These are phyloP conservation scores for Mythimna pallens DNA, from an alignment of 2,888 invertebrate genomes.

Conservation along the genomic window DNA sequence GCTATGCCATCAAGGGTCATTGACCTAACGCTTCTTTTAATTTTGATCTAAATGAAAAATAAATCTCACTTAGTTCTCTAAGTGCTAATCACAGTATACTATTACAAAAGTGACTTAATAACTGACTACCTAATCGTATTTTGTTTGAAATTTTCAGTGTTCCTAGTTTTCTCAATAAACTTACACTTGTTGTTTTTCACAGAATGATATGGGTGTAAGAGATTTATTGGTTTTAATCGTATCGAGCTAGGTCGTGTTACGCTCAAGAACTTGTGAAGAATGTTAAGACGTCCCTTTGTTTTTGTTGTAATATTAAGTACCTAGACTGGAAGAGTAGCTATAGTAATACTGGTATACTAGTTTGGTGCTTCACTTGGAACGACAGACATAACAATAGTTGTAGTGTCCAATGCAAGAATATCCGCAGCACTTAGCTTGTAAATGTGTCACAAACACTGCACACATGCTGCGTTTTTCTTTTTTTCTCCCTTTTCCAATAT, in stretches of 20 bases:
- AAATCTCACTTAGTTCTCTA: not conserved
- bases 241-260: slow-evolving; percentile 3
- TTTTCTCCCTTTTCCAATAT: slow-evolving; percentile 22
- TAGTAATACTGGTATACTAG: not conserved
- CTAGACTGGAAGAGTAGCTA: not conserved
- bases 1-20: not conserved
- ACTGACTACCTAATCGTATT: too few relatives aligned
- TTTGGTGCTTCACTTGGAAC: slow-evolving; percentile 19
- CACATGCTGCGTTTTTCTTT: not conserved
- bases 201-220: slow-evolving; percentile 5
- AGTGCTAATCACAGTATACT: not conserved
- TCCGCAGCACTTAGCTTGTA: slow-evolving; percentile 13
- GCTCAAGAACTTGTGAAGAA: slow-evolving; percentile 18
- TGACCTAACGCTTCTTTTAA: not conserved
- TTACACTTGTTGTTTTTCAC: not conserved
- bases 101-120: not conserved
- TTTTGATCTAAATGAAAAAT: not conserved
- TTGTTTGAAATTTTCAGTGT: not conserved
- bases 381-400: slow-evolving; percentile 30
- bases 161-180: not conserved
- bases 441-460: slow-evolving; percentile 34
- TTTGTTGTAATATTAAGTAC: not conserved
- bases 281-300: slow-evolving; percentile 8
- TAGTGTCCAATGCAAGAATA: slow-evolving; percentile 20
- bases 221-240: slow-evolving; percentile 56